Conservation (phyloP, 2,888 invertebrate species). For the Mechanitis messenoides region DNA sequence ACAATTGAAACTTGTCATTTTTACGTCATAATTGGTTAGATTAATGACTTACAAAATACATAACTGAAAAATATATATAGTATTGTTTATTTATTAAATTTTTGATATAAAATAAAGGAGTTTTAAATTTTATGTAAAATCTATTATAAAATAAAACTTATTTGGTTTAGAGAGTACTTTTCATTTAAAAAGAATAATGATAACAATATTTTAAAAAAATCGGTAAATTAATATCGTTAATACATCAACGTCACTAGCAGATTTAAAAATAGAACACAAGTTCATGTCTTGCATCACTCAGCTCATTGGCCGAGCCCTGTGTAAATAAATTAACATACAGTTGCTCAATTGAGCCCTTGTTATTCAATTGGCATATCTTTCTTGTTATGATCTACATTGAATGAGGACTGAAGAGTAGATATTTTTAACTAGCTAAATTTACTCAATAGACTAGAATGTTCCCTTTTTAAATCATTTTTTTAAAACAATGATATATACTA, state of each 20-base stretch:
- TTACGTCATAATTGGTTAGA: background rate
- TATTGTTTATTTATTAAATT: background rate
- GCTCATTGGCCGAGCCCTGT: slow-evolving; percentile 18
- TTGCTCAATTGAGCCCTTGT: slow-evolving; percentile 30
- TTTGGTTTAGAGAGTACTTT: too few species aligned
- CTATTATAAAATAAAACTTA: too few species aligned
- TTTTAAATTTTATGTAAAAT: too few species aligned
- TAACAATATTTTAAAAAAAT: slow-evolving; percentile 1
- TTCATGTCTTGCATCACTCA: slow-evolving; percentile 10
- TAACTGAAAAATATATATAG: background rate
- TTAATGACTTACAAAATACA: background rate
- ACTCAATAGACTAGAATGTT: background rate
- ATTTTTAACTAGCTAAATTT: slow-evolving; percentile 17
- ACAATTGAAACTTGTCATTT: slow-evolving; percentile 14
- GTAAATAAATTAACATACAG: slow-evolving; percentile 30
- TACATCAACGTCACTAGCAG: slow-evolving; percentile 16
- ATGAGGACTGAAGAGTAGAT: slow-evolving; percentile 7
- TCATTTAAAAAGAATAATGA: background rate
- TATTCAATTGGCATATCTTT: slow-evolving; percentile 26
- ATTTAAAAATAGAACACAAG: slow-evolving; percentile 22
- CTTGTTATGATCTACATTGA: slow-evolving; percentile 6
- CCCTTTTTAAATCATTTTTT: too few species aligned
- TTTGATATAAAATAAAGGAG: too few species aligned
- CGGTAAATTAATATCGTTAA: slow-evolving; percentile 6
- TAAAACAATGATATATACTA: too few species aligned